phyloP scores from a whole-genome alignment of 2,797 vertebrate species.

The Tangara arthus region DNA sequence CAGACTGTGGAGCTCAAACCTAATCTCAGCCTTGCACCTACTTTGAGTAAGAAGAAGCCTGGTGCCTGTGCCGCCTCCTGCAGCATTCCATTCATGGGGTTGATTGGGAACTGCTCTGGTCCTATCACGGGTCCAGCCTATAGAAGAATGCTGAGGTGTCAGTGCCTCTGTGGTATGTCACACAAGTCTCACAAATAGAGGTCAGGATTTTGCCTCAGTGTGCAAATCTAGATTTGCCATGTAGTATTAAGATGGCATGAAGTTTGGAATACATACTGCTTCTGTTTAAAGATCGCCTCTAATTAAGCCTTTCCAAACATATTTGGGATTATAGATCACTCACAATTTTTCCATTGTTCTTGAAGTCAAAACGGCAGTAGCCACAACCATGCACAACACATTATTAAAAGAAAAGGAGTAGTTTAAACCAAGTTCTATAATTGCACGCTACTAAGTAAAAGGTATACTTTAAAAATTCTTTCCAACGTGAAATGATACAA shows the following conservation, averaged over 20 bases:
- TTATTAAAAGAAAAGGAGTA: slow-evolving; percentile 8
- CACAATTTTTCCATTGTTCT: slow-evolving; percentile 2
- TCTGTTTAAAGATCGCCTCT: background rate
- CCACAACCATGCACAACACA: background rate
- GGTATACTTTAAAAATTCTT: slow-evolving; percentile 43
- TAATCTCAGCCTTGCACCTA: background rate
- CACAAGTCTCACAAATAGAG: fast-evolving
- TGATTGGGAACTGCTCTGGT: background rate
- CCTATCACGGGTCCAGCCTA: fast-evolving
- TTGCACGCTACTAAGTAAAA: slow-evolving; percentile 16
- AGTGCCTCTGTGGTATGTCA: background rate
- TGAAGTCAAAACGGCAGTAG: slow-evolving; percentile 20
- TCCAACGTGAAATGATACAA: slow-evolving; percentile 26
- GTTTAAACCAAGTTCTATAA: slow-evolving; percentile 16
- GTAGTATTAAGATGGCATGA: background rate
- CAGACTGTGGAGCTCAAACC: background rate
- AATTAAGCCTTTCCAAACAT: background rate
- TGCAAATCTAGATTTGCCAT: background rate
- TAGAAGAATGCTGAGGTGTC: background rate
- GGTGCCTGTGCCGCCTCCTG: fast-evolving
- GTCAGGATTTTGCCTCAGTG: background rate
- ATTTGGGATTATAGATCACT: background rate
- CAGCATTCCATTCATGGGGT: fast-evolving
- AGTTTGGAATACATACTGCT: background rate
- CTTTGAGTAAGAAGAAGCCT: background rate